Conservation (phyloP, 92 coral and sea anemone genomes). For the Porites evermanni region DNA sequence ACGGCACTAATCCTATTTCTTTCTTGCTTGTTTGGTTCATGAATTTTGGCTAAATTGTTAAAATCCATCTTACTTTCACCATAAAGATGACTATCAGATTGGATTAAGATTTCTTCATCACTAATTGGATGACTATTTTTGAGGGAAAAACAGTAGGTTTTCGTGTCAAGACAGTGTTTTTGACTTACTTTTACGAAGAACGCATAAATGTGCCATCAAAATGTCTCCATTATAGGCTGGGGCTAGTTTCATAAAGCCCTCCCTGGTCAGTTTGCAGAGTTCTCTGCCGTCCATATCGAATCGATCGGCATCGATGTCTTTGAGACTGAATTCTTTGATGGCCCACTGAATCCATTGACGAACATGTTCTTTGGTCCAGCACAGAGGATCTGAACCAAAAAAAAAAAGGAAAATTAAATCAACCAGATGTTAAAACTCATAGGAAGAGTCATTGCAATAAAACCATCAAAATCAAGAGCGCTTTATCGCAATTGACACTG, state of each 20-base stretch:
- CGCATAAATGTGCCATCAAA: slow-evolving; percentile 98
- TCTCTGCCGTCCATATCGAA: slow-evolving; percentile 97
- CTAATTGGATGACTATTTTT: neutral
- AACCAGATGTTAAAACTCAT: neutral
- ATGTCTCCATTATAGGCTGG: slow-evolving; percentile 99
- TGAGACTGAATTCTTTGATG: slow-evolving; percentile 95
- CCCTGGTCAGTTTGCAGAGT: slow-evolving; percentile 91
- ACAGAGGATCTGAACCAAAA: slow-evolving; percentile 80
- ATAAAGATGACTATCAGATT: neutral
- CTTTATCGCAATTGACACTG: too few relatives aligned
- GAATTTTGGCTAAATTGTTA: too few relatives aligned
- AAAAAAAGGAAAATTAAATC: slow-evolving; percentile 4
- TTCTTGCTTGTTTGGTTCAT: neutral
- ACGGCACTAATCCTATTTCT: slow-evolving; percentile 16
- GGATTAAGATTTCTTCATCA: neutral
- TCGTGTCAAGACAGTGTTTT: neutral
- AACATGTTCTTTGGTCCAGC: slow-evolving; percentile 98
- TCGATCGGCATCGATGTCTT: slow-evolving; percentile 95
- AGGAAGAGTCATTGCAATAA: neutral
- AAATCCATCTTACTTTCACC: neutral
- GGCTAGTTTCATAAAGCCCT: slow-evolving; percentile 98
- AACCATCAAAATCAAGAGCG: neutral
- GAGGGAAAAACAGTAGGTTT: neutral
- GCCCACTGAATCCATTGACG: slow-evolving; percentile 99
- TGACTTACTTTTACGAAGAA: slow-evolving; percentile 95